phyloP scores from a whole-genome alignment of 2,113 vertebrate species.

The Engystomops pustulosus region DNA sequence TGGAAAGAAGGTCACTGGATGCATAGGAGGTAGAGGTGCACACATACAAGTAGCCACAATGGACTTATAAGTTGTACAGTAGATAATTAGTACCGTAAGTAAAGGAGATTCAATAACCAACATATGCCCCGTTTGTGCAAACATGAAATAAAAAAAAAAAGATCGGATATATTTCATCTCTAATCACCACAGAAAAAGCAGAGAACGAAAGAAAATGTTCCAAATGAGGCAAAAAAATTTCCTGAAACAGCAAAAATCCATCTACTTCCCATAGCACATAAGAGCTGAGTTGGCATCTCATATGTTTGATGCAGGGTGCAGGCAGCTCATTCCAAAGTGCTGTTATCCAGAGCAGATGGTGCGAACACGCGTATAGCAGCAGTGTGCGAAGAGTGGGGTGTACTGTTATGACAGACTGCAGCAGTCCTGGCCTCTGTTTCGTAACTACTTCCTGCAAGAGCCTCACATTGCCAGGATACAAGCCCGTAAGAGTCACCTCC shows the following conservation, averaged over 20 bases:
- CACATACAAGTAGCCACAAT: not conserved
- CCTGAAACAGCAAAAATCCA: conserved; percentile 48
- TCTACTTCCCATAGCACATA: not conserved
- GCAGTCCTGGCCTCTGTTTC: conserved; percentile 49
- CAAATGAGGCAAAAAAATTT: conserved; percentile 21
- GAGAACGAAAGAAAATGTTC: not conserved
- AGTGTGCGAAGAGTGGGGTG: conserved; percentile 30
- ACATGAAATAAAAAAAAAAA: not conserved
- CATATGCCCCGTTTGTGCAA: not conserved
- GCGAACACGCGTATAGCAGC: conserved; percentile 42
- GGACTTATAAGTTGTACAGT: no score
- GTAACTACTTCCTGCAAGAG: conserved; percentile 30
- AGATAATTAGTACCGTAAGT: not conserved
- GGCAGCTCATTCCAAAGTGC: conserved; percentile 47
- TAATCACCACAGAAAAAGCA: not conserved
- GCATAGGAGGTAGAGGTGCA: not conserved
- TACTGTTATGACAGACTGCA: conserved; percentile 57
- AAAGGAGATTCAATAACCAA: not conserved
- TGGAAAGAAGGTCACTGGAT: not conserved
- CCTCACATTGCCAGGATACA: conserved; percentile 16
- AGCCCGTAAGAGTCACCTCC: conserved; percentile 24
- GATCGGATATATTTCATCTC: not conserved
- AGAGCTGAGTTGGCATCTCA: conserved; percentile 46
- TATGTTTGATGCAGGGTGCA: conserved; percentile 32
- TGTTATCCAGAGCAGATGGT: conserved; percentile 51